Evolutionary conservation across 2,888 invertebrate genomes (phyloP), one percentile per base, ranked within the genome.

Genomic region (Sialis fuliginosa): DNA sequence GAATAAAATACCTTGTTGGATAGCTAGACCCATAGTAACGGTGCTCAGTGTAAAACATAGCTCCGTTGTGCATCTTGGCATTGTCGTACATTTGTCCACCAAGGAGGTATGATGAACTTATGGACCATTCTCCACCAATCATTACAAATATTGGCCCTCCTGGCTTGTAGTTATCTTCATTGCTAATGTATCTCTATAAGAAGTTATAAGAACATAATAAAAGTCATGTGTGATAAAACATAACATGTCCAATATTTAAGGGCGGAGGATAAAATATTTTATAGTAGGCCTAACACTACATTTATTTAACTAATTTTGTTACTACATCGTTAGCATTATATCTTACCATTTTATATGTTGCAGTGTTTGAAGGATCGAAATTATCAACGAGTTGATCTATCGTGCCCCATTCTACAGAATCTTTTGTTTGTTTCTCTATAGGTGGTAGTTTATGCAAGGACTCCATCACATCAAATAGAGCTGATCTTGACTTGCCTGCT

Each of bases 21-120:
- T 69, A 69, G 51, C 81, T 85, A 48, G 71, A 56, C 1, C 89
- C 88, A 57, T 88, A 89, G 59, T 74, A 89, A 53, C 88, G 70
- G 60, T 89, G 88, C 58, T 89, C 88, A 1, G 85, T 75, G 52
- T 78, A 77, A 57, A 81, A 79, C 54, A 82, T 64, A 4, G 74
- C 70, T 0, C 79, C 86, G 3, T 66, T 63, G 51, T 77, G 65
- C 32, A 62, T 56, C 45, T 60, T 55, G 0, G 77, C 81, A 57
- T 79, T 62, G 41, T 77, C 72, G 49, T 71, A 66, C 53, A 80
- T 74, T 47, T 77, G 67, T 1, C 84, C 84, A 0, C 55, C 58
- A 13, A 58, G 59, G 55, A 81, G 62, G 68, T 71, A 77, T 2
- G 68, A 69, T 0, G 71, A 58, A 1, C 65, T 62, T 50, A 84